Evolutionary conservation across 2,113 vertebrate genomes (phyloP).

Genomic region (Otolemur garnettii): DNA sequence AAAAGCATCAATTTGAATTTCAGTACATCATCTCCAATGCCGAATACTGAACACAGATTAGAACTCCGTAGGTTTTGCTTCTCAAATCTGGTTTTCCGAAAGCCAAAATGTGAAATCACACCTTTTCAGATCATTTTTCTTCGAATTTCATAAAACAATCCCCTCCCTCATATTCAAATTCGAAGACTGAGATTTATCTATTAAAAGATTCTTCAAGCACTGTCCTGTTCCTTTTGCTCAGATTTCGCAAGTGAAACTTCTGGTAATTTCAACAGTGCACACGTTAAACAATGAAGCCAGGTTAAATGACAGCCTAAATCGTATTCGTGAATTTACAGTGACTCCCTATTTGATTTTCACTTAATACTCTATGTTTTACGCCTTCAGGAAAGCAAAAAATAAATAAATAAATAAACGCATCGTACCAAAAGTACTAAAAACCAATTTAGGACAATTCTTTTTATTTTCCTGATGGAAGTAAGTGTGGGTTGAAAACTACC

Average conservation of each 20-base stretch:
- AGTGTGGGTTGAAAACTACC: not conserved
- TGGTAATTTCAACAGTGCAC: not conserved
- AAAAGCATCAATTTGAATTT: not conserved
- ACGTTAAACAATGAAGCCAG: not conserved
- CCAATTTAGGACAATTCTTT: not conserved
- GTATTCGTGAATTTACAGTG: not conserved
- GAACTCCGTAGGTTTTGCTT: not conserved
- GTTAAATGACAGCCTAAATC: not conserved
- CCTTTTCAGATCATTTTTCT: not conserved
- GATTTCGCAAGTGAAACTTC: constrained; percentile 28
- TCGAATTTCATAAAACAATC: not conserved
- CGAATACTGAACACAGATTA: not conserved
- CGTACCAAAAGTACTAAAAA: not conserved
- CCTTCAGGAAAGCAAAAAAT: not conserved
- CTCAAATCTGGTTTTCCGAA: not conserved
- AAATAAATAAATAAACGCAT: not conserved
- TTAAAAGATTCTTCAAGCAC: not conserved
- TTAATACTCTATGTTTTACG: not conserved
- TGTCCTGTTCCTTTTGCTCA: not conserved
- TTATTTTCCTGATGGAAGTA: not conserved
- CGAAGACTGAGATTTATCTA: not conserved
- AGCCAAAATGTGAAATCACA: not conserved
- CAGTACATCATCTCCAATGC: not conserved
- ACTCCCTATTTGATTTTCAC: not conserved
- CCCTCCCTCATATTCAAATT: not conserved